A percentile compares a stretch with the other conserved stretches of the same genome.
These are phyloP conservation scores for Tanytarsus gracilentus DNA, from an alignment of 2,888 invertebrate genomes.

Conservation along the genomic window DNA sequence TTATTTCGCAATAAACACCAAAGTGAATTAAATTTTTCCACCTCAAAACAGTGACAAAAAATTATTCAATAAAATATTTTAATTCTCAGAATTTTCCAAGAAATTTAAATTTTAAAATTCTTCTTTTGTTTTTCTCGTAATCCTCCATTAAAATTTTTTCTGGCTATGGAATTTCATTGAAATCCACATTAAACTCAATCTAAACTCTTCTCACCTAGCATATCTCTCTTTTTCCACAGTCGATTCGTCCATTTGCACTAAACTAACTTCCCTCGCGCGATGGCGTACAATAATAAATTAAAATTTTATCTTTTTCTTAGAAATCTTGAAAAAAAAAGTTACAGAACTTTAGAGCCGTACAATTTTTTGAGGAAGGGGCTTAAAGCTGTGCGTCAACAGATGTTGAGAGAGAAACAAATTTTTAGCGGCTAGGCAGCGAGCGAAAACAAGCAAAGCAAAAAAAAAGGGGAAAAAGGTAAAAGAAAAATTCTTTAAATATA, in stretches of 20 bases:
- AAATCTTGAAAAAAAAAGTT: background rate
- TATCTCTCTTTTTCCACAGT: background rate
- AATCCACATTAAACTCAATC: background rate
- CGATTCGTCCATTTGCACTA: background rate
- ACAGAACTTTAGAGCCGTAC: too few relatives aligned
- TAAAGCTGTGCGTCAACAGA: too few relatives aligned
- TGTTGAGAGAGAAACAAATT: too few relatives aligned
- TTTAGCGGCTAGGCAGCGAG: background rate
- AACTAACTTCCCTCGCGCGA: background rate
- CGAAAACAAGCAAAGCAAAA: background rate
- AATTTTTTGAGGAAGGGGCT: too few relatives aligned
- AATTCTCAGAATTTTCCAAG: background rate
- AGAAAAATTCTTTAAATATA: background rate
- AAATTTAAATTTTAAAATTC: background rate
- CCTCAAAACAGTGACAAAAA: too few relatives aligned
- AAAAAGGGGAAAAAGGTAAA: background rate
- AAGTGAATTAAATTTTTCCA: too few relatives aligned
- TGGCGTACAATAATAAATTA: background rate
- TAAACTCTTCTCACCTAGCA: background rate
- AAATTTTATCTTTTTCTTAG: background rate
- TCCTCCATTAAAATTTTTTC: background rate
- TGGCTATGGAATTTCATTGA: background rate
- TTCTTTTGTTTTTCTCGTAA: background rate
- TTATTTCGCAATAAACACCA: too few relatives aligned
- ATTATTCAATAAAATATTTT: too few relatives aligned